Conservation (phyloP, 2,888 invertebrate genomes). For the Eurytoma adleriae region DNA sequence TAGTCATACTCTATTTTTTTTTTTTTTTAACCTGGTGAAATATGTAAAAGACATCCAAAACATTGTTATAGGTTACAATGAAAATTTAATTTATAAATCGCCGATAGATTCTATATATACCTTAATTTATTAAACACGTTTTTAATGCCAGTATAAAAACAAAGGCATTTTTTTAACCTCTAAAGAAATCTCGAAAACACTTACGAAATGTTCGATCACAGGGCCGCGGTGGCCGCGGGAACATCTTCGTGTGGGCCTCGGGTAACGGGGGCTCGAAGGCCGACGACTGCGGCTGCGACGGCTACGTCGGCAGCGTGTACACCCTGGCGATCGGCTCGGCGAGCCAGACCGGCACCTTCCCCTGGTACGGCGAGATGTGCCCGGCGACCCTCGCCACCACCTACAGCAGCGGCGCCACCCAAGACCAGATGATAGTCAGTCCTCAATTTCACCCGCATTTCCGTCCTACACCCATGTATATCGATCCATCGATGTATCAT, state of each 20-base stretch:
- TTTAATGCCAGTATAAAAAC: too few relatives aligned
- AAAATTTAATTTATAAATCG: too few relatives aligned
- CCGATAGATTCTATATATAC: too few relatives aligned
- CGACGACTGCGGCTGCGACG: slow-evolving; percentile 96
- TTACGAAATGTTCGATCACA: slow-evolving; percentile 67
- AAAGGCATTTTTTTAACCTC: too few relatives aligned
- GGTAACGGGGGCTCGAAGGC: slow-evolving; percentile 91
- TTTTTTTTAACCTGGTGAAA: too few relatives aligned
- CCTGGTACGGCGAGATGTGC: slow-evolving; percentile 95
- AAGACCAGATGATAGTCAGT: slow-evolving; percentile 92
- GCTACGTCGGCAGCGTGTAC: slow-evolving; percentile 89
- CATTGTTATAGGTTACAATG: too few relatives aligned
- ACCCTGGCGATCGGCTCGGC: slow-evolving; percentile 93
- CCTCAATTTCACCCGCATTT: slow-evolving; percentile 1
- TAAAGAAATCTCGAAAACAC: too few relatives aligned
- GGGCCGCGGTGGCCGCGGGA: slow-evolving; percentile 89
- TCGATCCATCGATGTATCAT: slow-evolving; percentile 11
- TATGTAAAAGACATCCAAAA: too few relatives aligned
- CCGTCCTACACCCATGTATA: slow-evolving; percentile 3
- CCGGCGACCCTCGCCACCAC: slow-evolving; percentile 92
- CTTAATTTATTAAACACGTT: too few relatives aligned
- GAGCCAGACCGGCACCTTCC: slow-evolving; percentile 87
- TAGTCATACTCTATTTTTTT: too few relatives aligned
- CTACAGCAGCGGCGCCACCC: slow-evolving; percentile 91
- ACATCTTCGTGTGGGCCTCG: slow-evolving; percentile 94